Evolutionary conservation across 2,888 invertebrate species (phyloP).

Genomic region (Dyspetes luteomarginatus): DNA sequence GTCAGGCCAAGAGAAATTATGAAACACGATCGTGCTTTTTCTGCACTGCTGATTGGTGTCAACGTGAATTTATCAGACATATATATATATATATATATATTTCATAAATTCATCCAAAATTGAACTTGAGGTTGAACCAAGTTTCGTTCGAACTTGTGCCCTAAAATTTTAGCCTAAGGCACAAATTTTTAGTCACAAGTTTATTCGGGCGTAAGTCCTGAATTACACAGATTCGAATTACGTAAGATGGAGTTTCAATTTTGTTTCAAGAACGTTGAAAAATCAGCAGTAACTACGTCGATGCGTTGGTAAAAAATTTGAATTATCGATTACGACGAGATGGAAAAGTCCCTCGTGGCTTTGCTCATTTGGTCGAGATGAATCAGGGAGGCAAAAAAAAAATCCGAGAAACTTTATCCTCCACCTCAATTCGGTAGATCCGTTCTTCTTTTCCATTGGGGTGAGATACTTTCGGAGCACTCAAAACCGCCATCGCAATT

Average conservation of each 20-base stretch:
- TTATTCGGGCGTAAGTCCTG: no score
- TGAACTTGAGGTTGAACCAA: no score
- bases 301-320: not conserved
- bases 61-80: no score
- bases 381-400: slow-evolving; percentile 32
- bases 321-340: slow-evolving; percentile 26
- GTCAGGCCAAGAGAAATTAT: no score
- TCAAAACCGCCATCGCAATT: slow-evolving; percentile 56
- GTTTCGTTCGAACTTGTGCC: no score
- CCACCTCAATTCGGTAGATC: slow-evolving; percentile 17
- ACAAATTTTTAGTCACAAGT: no score
- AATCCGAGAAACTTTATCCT: slow-evolving; percentile 42
- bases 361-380: slow-evolving; percentile 50
- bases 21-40: not conserved
- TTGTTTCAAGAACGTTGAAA: no score
- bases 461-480: slow-evolving; percentile 51
- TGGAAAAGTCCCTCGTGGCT: slow-evolving; percentile 25
- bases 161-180: no score
- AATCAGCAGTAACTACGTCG: not conserved
- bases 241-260: no score
- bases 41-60: not conserved
- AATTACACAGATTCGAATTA: no score
- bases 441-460: slow-evolving; percentile 36
- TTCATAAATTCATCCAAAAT: no score
- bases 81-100: no score